phyloP scores from a whole-genome alignment of 2,113 vertebrate species.

The Odontophorus gujanensis region DNA sequence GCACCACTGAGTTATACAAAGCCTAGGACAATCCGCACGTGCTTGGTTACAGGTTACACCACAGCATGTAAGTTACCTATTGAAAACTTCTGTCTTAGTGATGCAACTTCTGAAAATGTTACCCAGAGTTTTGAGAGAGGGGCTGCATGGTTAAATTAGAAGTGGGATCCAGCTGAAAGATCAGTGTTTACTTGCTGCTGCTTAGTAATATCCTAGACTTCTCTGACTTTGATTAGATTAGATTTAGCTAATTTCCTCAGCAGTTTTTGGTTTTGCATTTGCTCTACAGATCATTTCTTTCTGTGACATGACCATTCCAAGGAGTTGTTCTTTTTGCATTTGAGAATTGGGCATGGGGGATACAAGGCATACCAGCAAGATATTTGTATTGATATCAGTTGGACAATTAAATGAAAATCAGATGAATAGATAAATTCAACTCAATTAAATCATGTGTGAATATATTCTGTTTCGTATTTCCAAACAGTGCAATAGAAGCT shows the following conservation, averaged over 20 bases:
- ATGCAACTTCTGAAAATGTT: not conserved
- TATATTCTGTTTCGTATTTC: not conserved
- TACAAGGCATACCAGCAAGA: fast-evolving
- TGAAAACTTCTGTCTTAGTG: not conserved
- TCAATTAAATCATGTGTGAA: not conserved
- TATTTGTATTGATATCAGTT: not conserved
- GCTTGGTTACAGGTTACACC: fast-evolving
- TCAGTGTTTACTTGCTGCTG: not conserved
- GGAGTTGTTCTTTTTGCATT: not conserved
- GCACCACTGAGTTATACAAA: fast-evolving
- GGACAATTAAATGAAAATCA: not conserved
- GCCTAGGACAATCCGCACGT: not conserved
- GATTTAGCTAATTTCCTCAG: slow-evolving; percentile 6
- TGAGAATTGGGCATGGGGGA: not conserved
- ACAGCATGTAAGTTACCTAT: not conserved
- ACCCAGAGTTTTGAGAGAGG: not conserved
- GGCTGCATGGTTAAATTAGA: not conserved
- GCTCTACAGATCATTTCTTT: not conserved
- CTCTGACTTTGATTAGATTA: not conserved
- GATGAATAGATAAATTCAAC: not conserved
- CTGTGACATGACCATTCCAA: not conserved
- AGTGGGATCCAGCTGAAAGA: not conserved
- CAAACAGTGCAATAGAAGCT: not conserved
- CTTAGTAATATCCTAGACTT: not conserved
- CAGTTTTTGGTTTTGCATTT: not conserved